Evolutionary conservation across 2,888 invertebrate genomes (phyloP), one percentile per base, ranked within the genome.

Genomic region (Eulithis testata): DNA sequence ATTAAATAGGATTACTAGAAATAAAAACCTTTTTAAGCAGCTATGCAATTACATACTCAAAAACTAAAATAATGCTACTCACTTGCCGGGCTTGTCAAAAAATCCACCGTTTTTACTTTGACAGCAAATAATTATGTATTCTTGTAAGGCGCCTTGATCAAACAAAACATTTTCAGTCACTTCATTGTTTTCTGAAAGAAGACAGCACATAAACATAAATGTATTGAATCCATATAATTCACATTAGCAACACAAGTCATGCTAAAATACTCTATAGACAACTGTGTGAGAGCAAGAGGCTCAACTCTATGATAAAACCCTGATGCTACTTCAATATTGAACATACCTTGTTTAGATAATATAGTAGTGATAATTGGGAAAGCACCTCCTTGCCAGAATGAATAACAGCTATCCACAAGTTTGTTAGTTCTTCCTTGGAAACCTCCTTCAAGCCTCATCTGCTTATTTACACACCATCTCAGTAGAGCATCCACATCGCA

Each of bases 381-480:
- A 51, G 96, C 95, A 57, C 97, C 99, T 37, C 98, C 99, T 90
- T 98, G 98, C 99, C 99, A 99, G 92, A 99, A 99, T 0, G 99
- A 99, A 86, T 99, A 99, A 87, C 99, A 99, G 3, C 98, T 98
- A 94, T 99, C 99, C 0, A 99, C 99, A 71, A 99, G 93, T 91
- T 99, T 99, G 89, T 99, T 99, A 2, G 99, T 99, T 79, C 99
- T 95, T 0, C 99, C 99, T 93, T 98, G 97, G 85, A 99, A 99
- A 6, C 99, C 99, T 40, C 99, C 99, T 90, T 99, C 99, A 71
- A 96, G 95, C 68, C 94, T 93, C 98, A 99, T 99, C 90, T 99
- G 99, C 59, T 97, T 95, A 79, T 97, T 96, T 0, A 96, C 96
- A 69, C 96, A 94, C 99, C 99, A 99, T 76, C 97, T 94, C 82